Evolutionary conservation across 1,140 invertebrate species (phyloP), one percentile per base, ranked within the genome.

Genomic region (Formica selysi): DNA sequence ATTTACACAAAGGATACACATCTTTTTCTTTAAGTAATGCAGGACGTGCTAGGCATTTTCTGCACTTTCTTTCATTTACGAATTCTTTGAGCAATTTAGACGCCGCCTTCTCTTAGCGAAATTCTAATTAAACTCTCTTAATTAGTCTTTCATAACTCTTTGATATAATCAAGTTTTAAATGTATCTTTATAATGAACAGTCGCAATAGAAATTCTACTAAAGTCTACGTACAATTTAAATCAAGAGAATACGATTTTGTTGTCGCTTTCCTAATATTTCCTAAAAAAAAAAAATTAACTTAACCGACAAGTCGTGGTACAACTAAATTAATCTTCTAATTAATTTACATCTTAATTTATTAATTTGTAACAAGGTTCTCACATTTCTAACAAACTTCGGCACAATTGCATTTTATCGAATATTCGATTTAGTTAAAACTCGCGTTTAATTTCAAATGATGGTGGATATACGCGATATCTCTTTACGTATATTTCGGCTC

Each of bases 51-150:
- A 51, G 11, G 16, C 8, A 51, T 71, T 57, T 57, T 54, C 65
- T 13, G 48, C 36, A 57, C 8, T 65, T 36, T 3, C 36, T 36
- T 71, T 26, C 48, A 70, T 44, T 54, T 59, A 41, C 36, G 22
- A 29, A 80, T 80, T 71, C 78, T 71, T 80, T 70, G 78, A 57
- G 32, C 26, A 80, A 80, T 80, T 80, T 57, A 80, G n/a, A 44
- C 38, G 38, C 5, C 26, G 13, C 26, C 36, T 29, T 68, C 11
- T 44, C 38, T 68, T 44, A 19, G 67, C 38, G 10, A 29, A 29
- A 68, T 41, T 41, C 10, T 38, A 22, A 64, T 59, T 59, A 62
- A 62, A 62, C 59, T 62, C 61, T 32, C 61, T 26, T 22, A 26
- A 64, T 22, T 51, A 51, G 36, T 41, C 36, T 68, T 68, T 41